These are phyloP conservation scores for Reticulitermes speratus DNA, from an alignment of 1,140 invertebrate species.

Conservation along the genomic window DNA sequence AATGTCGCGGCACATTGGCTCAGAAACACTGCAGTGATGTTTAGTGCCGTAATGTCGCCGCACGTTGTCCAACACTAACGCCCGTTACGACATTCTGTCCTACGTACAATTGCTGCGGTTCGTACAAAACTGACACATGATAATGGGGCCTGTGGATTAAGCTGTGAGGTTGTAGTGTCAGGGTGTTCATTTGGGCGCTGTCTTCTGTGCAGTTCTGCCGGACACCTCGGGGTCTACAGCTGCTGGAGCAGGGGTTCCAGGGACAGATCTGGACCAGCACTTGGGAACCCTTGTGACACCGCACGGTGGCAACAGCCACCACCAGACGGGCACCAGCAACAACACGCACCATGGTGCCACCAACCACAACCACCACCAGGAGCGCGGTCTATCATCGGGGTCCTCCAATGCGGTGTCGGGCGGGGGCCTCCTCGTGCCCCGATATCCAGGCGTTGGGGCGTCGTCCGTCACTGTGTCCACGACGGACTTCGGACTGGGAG, in stretches of 20 bases:
- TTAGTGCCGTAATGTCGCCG: too few relatives aligned
- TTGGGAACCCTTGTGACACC: conserved; percentile 63
- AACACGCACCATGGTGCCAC: conserved; percentile 39
- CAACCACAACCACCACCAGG: conserved; percentile 24
- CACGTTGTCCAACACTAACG: too few relatives aligned
- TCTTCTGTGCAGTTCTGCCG: conserved; percentile 60
- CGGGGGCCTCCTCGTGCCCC: conserved; percentile 52
- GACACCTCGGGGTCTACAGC: conserved; percentile 58
- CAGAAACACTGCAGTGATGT: too few relatives aligned
- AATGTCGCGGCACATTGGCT: too few relatives aligned
- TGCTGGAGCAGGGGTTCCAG: conserved; percentile 39
- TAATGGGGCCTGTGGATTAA: too few relatives aligned
- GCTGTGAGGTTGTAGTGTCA: too few relatives aligned
- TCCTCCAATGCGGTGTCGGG: not conserved
- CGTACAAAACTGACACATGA: too few relatives aligned
- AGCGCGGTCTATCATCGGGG: conserved; percentile 19
- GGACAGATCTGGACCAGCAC: conserved; percentile 68
- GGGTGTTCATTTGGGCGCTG: not conserved
- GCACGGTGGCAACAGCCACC: conserved; percentile 49
- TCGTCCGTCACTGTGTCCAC: conserved; percentile 40
- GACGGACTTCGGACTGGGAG: conserved; percentile 44
- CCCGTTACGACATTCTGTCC: too few relatives aligned
- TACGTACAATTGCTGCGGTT: too few relatives aligned
- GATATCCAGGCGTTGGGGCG: conserved; percentile 53
- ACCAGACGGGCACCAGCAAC: conserved; percentile 48